These are phyloP conservation scores for Eptatretus burgeri DNA, from an alignment of 2,113 vertebrate species.

Conservation along the genomic window DNA sequence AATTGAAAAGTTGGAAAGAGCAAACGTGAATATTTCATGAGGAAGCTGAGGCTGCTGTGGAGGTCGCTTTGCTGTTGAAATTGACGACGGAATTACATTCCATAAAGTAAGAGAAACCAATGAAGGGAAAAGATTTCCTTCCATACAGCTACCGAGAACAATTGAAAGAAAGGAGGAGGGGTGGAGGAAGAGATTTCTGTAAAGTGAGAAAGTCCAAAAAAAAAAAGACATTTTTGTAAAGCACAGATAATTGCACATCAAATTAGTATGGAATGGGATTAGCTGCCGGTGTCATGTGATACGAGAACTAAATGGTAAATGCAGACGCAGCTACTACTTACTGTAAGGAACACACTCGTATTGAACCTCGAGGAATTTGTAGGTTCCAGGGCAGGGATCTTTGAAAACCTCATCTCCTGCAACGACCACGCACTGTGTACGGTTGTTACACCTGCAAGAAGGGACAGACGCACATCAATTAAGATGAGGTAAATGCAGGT, in stretches of 20 bases:
- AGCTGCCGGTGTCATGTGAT: neutral
- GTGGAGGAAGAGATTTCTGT: too few species aligned
- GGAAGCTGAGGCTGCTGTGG: too few species aligned
- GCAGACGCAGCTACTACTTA: constrained; percentile 25
- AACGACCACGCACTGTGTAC: constrained; percentile 72
- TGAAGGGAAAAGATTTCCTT: too few species aligned
- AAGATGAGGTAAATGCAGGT: neutral
- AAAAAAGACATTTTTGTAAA: too few species aligned
- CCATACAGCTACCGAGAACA: too few species aligned
- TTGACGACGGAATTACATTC: too few species aligned
- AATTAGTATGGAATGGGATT: neutral
- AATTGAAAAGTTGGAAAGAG: too few species aligned
- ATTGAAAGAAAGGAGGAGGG: too few species aligned
- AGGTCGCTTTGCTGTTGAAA: too few species aligned
- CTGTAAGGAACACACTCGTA: constrained; percentile 92
- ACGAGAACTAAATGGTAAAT: neutral
- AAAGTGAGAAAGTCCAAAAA: too few species aligned
- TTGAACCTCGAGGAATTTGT: constrained; percentile 83
- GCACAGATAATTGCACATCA: neutral
- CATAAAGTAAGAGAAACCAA: too few species aligned
- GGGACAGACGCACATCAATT: constrained; percentile 11
- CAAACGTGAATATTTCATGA: too few species aligned
- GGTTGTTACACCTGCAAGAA: constrained; percentile 62
- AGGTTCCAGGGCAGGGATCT: constrained; percentile 69
- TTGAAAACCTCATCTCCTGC: constrained; percentile 75